These are phyloP conservation scores for Menidia beryllina DNA, from an alignment of 2,113 vertebrate species.

Conservation along the genomic window DNA sequence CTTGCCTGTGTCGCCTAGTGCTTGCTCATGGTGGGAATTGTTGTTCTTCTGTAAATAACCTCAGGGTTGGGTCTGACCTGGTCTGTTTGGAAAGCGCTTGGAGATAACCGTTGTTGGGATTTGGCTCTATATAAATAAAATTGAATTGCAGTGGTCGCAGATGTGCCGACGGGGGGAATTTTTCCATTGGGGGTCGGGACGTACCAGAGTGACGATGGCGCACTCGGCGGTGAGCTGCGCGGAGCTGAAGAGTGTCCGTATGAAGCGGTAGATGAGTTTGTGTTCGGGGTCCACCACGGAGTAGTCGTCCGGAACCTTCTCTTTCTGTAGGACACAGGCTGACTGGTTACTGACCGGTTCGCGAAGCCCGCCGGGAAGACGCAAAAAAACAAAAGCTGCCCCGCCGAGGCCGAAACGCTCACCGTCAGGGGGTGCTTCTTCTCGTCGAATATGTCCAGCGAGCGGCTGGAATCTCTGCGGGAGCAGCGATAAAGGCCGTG, in stretches of 20 bases:
- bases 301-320: slow-evolving; percentile 95
- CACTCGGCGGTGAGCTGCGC: slow-evolving; percentile 98
- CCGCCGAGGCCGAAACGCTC: slow-evolving; percentile 46
- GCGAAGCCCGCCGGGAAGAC: background rate
- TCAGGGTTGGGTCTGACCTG: too few relatives aligned
- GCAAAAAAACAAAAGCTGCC: too few relatives aligned
- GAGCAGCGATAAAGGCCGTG: background rate
- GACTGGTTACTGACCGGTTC: background rate
- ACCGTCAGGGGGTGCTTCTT: slow-evolving; percentile 97
- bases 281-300: slow-evolving; percentile 96
- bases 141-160: too few relatives aligned
- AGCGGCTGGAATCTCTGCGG: slow-evolving; percentile 75
- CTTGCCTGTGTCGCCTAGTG: too few relatives aligned
- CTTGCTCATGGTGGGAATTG: too few relatives aligned
- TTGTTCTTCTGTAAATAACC: too few relatives aligned
- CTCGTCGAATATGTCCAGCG: slow-evolving; percentile 98
- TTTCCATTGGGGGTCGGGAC: slow-evolving; percentile 28
- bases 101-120: too few relatives aligned
- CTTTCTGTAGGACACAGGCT: slow-evolving; percentile 83
- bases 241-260: slow-evolving; percentile 96
- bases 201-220: slow-evolving; percentile 98
- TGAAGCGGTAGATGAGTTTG: slow-evolving; percentile 98
- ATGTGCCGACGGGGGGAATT: too few relatives aligned
- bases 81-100: too few relatives aligned
- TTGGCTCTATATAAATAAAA: too few relatives aligned